Base-by-base conservation (phyloP, 2,888 invertebrate species). In the Tetragonisca angustula region DNA sequence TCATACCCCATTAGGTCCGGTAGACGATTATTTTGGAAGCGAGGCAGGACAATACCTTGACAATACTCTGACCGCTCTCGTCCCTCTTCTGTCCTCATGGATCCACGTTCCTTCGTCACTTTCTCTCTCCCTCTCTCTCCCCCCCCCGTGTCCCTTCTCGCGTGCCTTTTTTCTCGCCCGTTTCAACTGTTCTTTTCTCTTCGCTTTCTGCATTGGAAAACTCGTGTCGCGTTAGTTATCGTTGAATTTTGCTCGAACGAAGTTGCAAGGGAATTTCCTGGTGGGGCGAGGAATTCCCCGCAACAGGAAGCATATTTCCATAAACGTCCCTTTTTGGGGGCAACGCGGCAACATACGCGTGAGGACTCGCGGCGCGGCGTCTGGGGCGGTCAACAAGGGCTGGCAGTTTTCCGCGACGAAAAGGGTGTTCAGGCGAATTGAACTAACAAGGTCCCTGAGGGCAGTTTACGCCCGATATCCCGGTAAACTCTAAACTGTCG, bases 401-500 rank as follows among this genome's bases (percentile, higher is more conserved):
- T 70, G 77, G 65, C 69, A 77, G 72, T 87, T 87, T 85, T 80
- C 72, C 80, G 70, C 74, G 72, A 67, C 59, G 80, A 62, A 72
- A 83, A 79, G 83, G 79, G 80, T 85, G 84, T 87, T 87, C 76
- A 87, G 86, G 92, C 92, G 92, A 92, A 90, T 91, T 90, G 92
- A 92, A 92, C 93, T 94, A 94, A 94, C 93, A 94, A 94, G 94
- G 88, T 94, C 94, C 94, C 94, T 80, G 81, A 91, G 94, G 94
- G 91, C 93, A 92, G 92, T 93, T 94, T 94, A 93, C 90, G 91
- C 91, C 89, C 91, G 91, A 90, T 91, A 91, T 92, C 89, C 88
- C 88, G 88, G 91, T 90, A 91, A 92, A 93, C 88, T 90, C 86
- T 79, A 90, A 91, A 91, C 88, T 87, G 85, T 86, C 87, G 85